Evolutionary conservation across 2,888 invertebrate genomes (phyloP), one percentile per base, ranked within the genome.

Genomic region (Yponomeuta sedellus): DNA sequence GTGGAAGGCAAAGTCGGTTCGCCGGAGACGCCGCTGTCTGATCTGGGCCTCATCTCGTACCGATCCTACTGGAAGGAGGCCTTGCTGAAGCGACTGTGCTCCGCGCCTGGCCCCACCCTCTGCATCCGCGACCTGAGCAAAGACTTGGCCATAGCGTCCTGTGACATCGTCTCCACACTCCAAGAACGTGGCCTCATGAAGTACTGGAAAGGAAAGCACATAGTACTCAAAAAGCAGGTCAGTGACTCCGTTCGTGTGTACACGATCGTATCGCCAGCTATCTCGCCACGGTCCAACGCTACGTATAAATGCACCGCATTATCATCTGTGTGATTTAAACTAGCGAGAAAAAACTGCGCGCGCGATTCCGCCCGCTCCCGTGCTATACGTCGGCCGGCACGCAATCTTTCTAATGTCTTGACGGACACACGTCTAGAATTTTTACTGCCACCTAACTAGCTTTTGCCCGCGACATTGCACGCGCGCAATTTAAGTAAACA

Each of bases 41-140:
- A 99, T 88, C 93, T 99, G 68, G 99, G 99, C 16, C 93, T 99
- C 66, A 97, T 99, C 78, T 98, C 98, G 20, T 99, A 99, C 92
- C 94, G 99, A 39, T 98, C 98, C 64, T 99, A 99, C 89, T 99
- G 99, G 99, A 98, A 98, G 84, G 98, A 98, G 83, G 98, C 98
- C 0, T 92, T 99, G 8, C 92, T 99, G 67, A 96, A 97, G 77
- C 96, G 98, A 79, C 92, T 99, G 67, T 97, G 97, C 81, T 96
- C 96, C 67, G 95, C 97, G 67, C 95, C 96, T 16, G 98, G 97
- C 66, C 95, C 96, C 65, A 96, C 97, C 68, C 93, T 99, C 66
- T 97, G 96, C 77, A 97, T 99, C 74, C 96, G 98, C 88, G 97
- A 97, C 92, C 93, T 94, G 16, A 93, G 94, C 73, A 93, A 97